Evolutionary conservation across 2,797 vertebrate species (phyloP), one percentile per base, ranked within the genome.

Genomic region (Rhinella marina): DNA sequence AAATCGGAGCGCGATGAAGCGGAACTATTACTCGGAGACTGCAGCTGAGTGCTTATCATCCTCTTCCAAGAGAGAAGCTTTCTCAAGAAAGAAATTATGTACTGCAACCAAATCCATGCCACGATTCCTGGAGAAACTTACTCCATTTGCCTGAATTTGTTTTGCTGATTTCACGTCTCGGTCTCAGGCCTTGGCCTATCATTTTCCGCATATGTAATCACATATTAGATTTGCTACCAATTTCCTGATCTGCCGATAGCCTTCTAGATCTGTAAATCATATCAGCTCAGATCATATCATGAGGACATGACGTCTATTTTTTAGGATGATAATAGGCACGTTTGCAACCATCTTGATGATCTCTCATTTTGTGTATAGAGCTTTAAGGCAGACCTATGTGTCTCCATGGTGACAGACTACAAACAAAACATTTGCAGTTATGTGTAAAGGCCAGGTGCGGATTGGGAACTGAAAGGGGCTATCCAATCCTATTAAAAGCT

Each of bases 11-110:
- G 90, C 23, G 19, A 82, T 90, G 90, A 91, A 93, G 89, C 90
- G 80, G 90, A 90, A 92, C 92, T 93, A 92, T 92, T 92, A 91
- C 92, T 92, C 91, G 90, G 90, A 91, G 90, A 82, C 87, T 90
- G 90, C 70, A 90, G 91, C 80, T 90, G 89, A 78, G 16, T 80
- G 9, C 0, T 56, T 84, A 89, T 85, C 85, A 81, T 73, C 79
- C 41, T 82, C 82, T 82, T 85, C 72, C 84, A 82, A 84, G 7
- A 0, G 79, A 90, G 78, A 83, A 84, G 66, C 62, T 23, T 70
- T 32, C 48, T 0, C 73, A 64, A 90, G 78, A 88, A 86, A 72
- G 54, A 72, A 84, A 84, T 84, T 0, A 84, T 73, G 48, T 19
- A 87, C 88, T 29, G 84, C 64, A 17, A 84, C 32, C 80, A 83